Conservation (phyloP, 2,888 invertebrate genomes). For the Schizotus pectinicornis region DNA sequence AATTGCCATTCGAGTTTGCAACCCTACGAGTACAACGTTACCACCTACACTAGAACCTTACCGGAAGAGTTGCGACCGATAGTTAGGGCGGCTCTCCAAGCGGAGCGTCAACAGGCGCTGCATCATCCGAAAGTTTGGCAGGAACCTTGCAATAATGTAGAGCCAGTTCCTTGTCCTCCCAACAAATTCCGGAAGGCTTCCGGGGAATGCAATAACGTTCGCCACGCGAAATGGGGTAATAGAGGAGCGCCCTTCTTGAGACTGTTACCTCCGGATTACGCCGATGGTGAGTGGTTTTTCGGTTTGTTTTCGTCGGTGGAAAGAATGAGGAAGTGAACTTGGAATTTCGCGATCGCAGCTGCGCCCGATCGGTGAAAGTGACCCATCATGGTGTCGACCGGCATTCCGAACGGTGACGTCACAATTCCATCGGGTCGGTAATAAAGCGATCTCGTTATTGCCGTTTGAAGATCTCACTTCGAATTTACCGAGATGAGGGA, state of each 20-base stretch:
- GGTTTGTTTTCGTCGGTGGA: not conserved
- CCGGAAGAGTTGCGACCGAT: slow-evolving; percentile 51
- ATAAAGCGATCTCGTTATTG: too few relatives aligned
- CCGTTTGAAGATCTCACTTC: too few relatives aligned
- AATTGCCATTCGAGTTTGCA: slow-evolving; percentile 2
- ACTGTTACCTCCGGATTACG: slow-evolving; percentile 74
- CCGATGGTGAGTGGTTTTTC: slow-evolving; percentile 67
- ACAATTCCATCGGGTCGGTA: too few relatives aligned
- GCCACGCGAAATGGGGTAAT: slow-evolving; percentile 83
- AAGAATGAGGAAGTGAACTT: slow-evolving; percentile 7
- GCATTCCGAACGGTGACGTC: not conserved
- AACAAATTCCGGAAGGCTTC: slow-evolving; percentile 82
- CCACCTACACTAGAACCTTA: slow-evolving; percentile 50
- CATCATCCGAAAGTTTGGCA: slow-evolving; percentile 26
- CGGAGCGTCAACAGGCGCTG: slow-evolving; percentile 40
- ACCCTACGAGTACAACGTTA: slow-evolving; percentile 45
- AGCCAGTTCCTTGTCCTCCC: slow-evolving; percentile 74
- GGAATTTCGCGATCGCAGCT: not conserved
- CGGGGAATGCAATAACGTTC: slow-evolving; percentile 88
- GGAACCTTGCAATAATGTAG: slow-evolving; percentile 54
- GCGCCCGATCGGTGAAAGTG: slow-evolving; percentile 1
- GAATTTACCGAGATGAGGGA: too few relatives aligned
- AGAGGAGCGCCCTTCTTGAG: slow-evolving; percentile 79
- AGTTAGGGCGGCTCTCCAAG: slow-evolving; percentile 49
- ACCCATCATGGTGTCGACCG: not conserved